phyloP scores from a whole-genome alignment of 2,888 invertebrate genomes.

The Gisinianus flammeolus region DNA sequence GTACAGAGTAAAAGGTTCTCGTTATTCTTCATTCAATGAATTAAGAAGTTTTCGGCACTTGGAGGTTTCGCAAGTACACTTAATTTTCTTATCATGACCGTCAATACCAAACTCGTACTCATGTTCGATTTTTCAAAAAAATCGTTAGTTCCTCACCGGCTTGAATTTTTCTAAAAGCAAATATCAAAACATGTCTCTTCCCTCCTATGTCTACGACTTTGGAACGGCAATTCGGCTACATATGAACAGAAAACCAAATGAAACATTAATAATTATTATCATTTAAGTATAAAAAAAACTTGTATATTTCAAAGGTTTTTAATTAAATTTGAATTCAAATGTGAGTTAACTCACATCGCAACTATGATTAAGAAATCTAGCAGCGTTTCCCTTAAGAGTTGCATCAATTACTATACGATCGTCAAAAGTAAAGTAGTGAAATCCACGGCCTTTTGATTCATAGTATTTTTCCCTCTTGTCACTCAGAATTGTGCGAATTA shows the following conservation, averaged over 20 bases:
- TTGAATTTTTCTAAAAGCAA: conserved; percentile 81
- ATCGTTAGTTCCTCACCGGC: conserved; percentile 93
- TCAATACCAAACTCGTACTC: conserved; percentile 98
- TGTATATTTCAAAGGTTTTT: too few species aligned
- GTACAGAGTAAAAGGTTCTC: too few species aligned
- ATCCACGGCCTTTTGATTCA: conserved; percentile 92
- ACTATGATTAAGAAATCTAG: conserved; percentile 97
- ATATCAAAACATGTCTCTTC: conserved; percentile 95
- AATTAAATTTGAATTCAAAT: too few species aligned
- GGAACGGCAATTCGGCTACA: conserved; percentile 96
- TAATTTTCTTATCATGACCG: conserved; percentile 85
- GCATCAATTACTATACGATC: conserved; percentile 80
- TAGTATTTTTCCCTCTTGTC: conserved; percentile 93
- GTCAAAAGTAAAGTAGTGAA: conserved; percentile 98
- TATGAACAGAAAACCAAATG: conserved; percentile 4
- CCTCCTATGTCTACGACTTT: conserved; percentile 93
- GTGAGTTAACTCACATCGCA: conserved; percentile 89
- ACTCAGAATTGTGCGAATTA: conserved; percentile 88
- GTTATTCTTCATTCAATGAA: too few species aligned
- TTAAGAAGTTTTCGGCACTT: conserved; percentile 96
- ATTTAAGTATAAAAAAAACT: too few species aligned
- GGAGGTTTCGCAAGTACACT: conserved; percentile 91
- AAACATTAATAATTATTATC: too few species aligned
- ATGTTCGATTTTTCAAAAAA: too few species aligned
- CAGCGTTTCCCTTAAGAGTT: conserved; percentile 97